Conservation (phyloP, 2,888 invertebrate species). For the Trichogramma dendrolimi region DNA sequence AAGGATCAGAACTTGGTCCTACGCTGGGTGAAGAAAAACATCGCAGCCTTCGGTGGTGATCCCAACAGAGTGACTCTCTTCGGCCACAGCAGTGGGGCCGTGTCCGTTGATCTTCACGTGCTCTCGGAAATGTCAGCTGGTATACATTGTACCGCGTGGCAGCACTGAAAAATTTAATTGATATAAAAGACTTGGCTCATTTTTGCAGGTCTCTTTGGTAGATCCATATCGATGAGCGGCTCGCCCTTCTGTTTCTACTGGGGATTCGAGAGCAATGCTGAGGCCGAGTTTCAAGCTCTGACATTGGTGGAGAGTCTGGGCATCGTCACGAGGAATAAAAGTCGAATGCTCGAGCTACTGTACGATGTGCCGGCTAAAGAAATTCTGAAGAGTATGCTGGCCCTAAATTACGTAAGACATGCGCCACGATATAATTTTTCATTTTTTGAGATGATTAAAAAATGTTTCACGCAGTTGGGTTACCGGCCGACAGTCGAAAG, state of each 20-base stretch:
- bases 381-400: conserved; percentile 15
- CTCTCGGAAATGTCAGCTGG: conserved; percentile 14
- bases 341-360: conserved; percentile 28
- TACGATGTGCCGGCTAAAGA: conserved; percentile 23
- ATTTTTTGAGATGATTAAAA: too few species aligned
- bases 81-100: conserved; percentile 9
- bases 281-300: not conserved
- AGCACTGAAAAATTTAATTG: not conserved
- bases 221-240: conserved; percentile 57
- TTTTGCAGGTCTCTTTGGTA: conserved; percentile 54
- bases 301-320: conserved; percentile 2
- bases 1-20: conserved; percentile 14
- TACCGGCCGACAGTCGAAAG: too few species aligned
- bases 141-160: not conserved
- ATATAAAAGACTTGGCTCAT: not conserved
- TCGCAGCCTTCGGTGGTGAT: conserved; percentile 5
- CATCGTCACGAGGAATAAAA: conserved; percentile 7
- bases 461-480: too few species aligned
- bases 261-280: not conserved
- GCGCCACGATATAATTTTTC: too few species aligned
- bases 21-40: conserved; percentile 11
- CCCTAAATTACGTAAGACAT: conserved; percentile 6
- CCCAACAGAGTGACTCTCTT: conserved; percentile 7
- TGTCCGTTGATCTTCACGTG: conserved; percentile 6
- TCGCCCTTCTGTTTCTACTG: conserved; percentile 46